These are phyloP conservation scores for Drosophila repletoides DNA, from an alignment of 1,140 invertebrate genomes.

Conservation along the genomic window DNA sequence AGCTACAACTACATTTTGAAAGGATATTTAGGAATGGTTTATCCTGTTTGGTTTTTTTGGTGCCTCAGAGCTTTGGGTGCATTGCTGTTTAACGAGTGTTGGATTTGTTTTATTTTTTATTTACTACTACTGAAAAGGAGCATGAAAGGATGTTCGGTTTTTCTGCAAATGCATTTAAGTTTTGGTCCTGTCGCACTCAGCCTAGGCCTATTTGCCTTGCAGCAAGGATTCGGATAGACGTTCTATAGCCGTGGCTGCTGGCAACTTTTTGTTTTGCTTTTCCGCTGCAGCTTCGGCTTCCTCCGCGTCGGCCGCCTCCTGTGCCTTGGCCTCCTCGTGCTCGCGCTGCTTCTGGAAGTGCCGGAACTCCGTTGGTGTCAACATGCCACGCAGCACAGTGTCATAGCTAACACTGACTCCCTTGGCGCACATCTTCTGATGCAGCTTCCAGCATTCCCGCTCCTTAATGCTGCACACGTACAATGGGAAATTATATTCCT, in stretches of 20 bases:
- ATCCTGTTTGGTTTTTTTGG: too few species aligned
- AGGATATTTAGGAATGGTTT: too few species aligned
- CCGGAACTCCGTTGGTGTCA: slow-evolving; percentile 88
- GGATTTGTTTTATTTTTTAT: too few species aligned
- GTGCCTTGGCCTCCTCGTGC: slow-evolving; percentile 65
- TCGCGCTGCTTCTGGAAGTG: slow-evolving; percentile 83
- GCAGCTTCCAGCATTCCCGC: slow-evolving; percentile 87
- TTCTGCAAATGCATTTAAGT: slow-evolving; percentile 54
- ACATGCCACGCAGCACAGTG: slow-evolving; percentile 87
- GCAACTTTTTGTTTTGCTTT: slow-evolving; percentile 45
- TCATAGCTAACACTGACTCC: slow-evolving; percentile 87
- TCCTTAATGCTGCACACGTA: slow-evolving; percentile 84
- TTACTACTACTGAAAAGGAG: slow-evolving; percentile 3
- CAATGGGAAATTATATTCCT: slow-evolving; percentile 64
- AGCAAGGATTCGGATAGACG: slow-evolving; percentile 67
- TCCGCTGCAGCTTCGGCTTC: slow-evolving; percentile 45
- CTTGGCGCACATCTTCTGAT: slow-evolving; percentile 87
- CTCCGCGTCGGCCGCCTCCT: slow-evolving; percentile 59
- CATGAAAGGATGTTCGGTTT: background rate
- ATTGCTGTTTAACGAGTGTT: slow-evolving; percentile 29
- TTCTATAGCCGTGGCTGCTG: slow-evolving; percentile 62
- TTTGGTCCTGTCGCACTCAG: slow-evolving; percentile 8
- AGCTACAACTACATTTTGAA: background rate
- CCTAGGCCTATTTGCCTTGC: slow-evolving; percentile 43
- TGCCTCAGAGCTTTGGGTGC: slow-evolving; percentile 24